Evolutionary conservation across 2,888 invertebrate species (phyloP).

Genomic region (Desoria tigrina): DNA sequence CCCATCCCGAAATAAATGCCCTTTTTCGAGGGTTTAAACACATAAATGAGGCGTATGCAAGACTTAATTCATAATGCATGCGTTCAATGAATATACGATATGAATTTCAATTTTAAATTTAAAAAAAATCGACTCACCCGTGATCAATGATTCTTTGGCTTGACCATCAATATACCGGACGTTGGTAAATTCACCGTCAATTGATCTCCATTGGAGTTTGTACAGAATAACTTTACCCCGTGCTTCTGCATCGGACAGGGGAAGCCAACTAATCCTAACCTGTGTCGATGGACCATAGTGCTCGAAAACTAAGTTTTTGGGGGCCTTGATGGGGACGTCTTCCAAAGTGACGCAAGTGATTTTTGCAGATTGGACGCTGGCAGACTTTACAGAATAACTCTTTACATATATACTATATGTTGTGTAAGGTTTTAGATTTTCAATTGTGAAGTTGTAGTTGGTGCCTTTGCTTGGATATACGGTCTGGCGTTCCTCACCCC

Average conservation of each 20-base stretch:
- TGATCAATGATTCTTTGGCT: constrained; percentile 43
- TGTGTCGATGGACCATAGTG: constrained; percentile 39
- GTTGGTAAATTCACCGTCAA: constrained; percentile 44
- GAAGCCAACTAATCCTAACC: constrained; percentile 44
- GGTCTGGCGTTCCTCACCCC: constrained; percentile 46
- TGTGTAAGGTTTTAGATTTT: constrained; percentile 44
- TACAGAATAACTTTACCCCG: constrained; percentile 47
- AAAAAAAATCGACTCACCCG: constrained; percentile 33
- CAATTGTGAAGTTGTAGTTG: constrained; percentile 30
- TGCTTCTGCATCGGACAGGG: constrained; percentile 41
- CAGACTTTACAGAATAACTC: constrained; percentile 44
- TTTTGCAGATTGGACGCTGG: constrained; percentile 40
- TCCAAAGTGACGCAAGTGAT: constrained; percentile 40
- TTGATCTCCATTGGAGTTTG: constrained; percentile 49
- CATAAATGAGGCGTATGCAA: not conserved
- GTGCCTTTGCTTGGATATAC: constrained; percentile 35
- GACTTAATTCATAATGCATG: too few relatives aligned
- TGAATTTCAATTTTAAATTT: not conserved
- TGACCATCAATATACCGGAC: constrained; percentile 45
- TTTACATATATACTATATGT: constrained; percentile 41
- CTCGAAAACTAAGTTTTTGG: constrained; percentile 32
- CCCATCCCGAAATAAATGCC: not conserved
- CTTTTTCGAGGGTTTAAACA: not conserved
- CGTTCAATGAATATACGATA: too few relatives aligned
- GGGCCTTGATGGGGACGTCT: constrained; percentile 43